Evolutionary conservation across 2,113 vertebrate species (phyloP).

Genomic region (Pygoscelis antarcticus): DNA sequence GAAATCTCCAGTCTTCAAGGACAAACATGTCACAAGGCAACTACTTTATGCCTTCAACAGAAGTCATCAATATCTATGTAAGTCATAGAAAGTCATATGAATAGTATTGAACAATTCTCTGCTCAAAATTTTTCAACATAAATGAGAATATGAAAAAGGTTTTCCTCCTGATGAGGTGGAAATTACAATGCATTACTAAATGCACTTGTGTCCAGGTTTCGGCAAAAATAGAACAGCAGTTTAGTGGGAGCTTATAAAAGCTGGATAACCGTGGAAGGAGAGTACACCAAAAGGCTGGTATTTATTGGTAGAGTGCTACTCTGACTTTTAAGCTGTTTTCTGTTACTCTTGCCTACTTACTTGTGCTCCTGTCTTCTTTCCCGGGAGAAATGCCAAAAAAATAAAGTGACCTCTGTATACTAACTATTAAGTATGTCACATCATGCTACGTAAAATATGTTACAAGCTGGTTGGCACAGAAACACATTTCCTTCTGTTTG

Average conservation of each 20-base stretch:
- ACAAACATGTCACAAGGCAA: not conserved
- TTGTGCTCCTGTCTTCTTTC: not conserved
- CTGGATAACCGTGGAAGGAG: not conserved
- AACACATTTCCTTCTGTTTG: not conserved
- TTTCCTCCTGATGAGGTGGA: not conserved
- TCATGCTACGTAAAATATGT: slow-evolving; percentile 6
- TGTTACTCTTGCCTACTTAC: not conserved
- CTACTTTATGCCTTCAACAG: not conserved
- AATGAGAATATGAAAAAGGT: not conserved
- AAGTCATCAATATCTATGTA: not conserved
- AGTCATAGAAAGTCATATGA: not conserved
- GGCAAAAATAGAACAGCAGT: not conserved
- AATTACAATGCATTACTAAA: no score
- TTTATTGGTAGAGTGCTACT: not conserved
- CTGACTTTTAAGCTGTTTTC: not conserved
- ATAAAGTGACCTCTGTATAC: not conserved
- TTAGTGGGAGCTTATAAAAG: not conserved
- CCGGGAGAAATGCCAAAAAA: slow-evolving; percentile 6
- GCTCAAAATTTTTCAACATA: not conserved
- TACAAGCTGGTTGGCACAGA: not conserved
- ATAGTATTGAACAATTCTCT: not conserved
- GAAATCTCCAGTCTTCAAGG: not conserved
- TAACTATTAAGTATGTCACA: not conserved
- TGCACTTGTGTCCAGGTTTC: not conserved
- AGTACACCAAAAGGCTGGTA: not conserved